phyloP scores from a whole-genome alignment of 2,113 vertebrate species.

The Psittacula cyanocephala region DNA sequence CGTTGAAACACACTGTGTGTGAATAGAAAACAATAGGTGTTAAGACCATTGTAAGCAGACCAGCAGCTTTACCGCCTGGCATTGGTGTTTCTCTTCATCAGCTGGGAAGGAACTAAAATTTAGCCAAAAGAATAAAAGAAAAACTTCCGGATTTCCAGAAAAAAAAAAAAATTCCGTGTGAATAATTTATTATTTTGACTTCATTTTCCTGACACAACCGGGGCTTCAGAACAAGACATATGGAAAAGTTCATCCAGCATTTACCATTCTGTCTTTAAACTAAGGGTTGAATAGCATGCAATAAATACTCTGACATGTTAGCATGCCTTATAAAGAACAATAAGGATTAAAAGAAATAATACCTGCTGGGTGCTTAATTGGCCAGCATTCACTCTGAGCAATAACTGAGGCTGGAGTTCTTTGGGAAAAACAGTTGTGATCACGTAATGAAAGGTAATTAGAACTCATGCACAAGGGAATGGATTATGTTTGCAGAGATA shows the following conservation, averaged over 20 bases:
- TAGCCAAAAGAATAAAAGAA: not conserved
- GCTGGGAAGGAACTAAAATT: not conserved
- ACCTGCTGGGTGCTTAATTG: constrained; percentile 1
- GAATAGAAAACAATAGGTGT: not conserved
- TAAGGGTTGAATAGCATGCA: not conserved
- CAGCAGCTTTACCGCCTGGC: not conserved
- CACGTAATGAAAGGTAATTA: not conserved
- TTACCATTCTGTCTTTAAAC: not conserved
- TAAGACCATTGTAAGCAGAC: not conserved
- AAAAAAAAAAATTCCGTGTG: not conserved
- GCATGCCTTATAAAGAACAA: not conserved
- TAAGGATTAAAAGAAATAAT: not conserved
- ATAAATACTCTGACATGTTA: not conserved
- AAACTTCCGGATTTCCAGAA: not conserved
- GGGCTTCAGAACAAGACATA: not conserved
- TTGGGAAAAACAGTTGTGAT: not conserved
- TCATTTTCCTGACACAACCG: not conserved
- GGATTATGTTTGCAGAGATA: not conserved
- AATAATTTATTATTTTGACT: not conserved
- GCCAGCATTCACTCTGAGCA: not conserved
- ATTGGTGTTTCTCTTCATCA: not conserved
- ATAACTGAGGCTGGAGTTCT: not conserved
- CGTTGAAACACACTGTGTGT: not conserved
- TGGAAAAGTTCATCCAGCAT: not conserved
- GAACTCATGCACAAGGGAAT: not conserved